Conservation (phyloP, 2,797 vertebrate species). For the Cyprinella venusta region DNA sequence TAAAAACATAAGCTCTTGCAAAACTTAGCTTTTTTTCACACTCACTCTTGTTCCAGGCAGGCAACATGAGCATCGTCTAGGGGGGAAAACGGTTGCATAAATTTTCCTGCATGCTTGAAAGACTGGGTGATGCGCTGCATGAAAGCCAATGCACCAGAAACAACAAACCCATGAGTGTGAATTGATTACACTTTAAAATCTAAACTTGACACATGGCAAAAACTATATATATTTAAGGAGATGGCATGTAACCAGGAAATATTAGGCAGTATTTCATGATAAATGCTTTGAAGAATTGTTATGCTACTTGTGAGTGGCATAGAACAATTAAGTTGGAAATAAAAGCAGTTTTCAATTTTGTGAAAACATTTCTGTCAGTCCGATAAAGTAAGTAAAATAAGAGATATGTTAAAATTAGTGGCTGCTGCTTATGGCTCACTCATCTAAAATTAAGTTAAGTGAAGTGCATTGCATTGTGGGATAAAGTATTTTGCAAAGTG, state of each 20-base stretch:
- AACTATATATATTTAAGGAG: neutral
- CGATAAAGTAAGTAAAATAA: neutral
- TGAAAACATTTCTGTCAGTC: neutral
- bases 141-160: neutral
- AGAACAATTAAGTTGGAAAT: neutral
- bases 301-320: neutral
- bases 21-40: too few species aligned
- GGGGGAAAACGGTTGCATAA: constrained; percentile 7
- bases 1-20: too few species aligned
- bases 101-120: constrained; percentile 13
- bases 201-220: neutral
- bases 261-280: neutral
- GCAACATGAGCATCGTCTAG: neutral
- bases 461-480: neutral
- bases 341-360: neutral
- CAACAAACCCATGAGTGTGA: neutral
- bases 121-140: neutral
- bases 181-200: neutral
- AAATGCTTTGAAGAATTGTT: neutral
- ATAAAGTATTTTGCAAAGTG: neutral
- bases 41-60: neutral
- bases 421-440: neutral
- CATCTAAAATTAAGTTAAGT: neutral
- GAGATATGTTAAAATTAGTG: neutral
- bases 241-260: neutral